Evolutionary conservation across 2,113 vertebrate genomes (phyloP).

Genomic region (Ciconia stormi): DNA sequence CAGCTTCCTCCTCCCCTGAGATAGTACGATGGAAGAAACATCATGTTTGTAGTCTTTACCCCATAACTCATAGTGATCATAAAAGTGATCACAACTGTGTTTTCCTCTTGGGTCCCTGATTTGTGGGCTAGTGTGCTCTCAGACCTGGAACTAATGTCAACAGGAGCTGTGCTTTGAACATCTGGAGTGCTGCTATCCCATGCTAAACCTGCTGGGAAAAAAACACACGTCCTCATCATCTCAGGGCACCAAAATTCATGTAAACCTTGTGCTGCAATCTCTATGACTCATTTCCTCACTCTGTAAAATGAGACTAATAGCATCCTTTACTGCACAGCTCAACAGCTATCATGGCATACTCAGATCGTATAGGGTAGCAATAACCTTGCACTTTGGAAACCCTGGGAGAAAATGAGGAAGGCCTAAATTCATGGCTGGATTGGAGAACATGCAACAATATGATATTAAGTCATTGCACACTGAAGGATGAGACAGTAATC

Average conservation of each 20-base stretch:
- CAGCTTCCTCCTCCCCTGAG: neutral
- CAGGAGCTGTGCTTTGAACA: neutral
- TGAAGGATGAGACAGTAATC: neutral
- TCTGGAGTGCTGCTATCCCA: neutral
- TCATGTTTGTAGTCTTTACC: neutral
- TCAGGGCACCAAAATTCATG: neutral
- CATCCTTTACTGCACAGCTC: neutral
- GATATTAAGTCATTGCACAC: neutral
- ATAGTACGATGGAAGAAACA: neutral
- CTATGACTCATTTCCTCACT: neutral
- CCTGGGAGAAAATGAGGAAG: neutral
- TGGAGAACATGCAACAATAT: neutral
- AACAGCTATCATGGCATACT: neutral
- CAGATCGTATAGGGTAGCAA: neutral
- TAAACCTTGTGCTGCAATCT: neutral
- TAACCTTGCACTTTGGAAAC: neutral
- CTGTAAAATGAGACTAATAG: neutral
- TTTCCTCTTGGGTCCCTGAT: neutral
- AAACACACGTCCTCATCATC: neutral
- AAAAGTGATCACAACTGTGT: neutral
- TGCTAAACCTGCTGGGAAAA: neutral
- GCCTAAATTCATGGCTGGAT: neutral
- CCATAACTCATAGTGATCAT: neutral
- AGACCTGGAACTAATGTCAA: neutral
- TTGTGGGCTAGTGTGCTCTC: neutral